Conservation (phyloP, 2,888 invertebrate species). For the Bellardia bayeri region DNA sequence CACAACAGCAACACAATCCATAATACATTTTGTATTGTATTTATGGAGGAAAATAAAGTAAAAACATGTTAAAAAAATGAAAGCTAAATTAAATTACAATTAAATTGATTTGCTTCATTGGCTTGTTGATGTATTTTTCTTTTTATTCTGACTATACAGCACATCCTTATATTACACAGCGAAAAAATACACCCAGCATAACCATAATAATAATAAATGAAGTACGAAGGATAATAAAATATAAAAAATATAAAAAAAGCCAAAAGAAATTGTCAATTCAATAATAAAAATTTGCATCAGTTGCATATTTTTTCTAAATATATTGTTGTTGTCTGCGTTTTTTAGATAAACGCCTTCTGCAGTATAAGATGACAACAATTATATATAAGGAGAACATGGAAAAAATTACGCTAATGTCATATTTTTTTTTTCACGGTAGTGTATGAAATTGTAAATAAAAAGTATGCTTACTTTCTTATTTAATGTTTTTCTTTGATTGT, state of each 20-base stretch:
- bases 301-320: constrained; percentile 25
- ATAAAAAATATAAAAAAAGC: not conserved
- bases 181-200: not conserved
- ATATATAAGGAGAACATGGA: not conserved
- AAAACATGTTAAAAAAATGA: not conserved
- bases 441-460: not conserved
- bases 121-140: constrained; percentile 12
- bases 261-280: constrained; percentile 38
- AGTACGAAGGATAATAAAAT: not conserved
- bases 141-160: not conserved
- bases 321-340: constrained; percentile 3
- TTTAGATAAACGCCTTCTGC: constrained; percentile 37
- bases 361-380: constrained; percentile 24
- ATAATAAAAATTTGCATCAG: constrained; percentile 57
- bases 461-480: not conserved
- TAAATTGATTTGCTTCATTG: constrained; percentile 66
- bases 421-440: not conserved
- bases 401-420: constrained; percentile 3
- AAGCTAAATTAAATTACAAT: constrained; percentile 62
- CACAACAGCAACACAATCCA: not conserved
- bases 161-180: not conserved
- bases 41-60: constrained; percentile 18
- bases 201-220: not conserved
- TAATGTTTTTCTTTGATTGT: not conserved
- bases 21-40: constrained; percentile 14